These are phyloP conservation scores for Malurus alboscapulatus DNA, from an alignment of 2,113 vertebrate species.

Conservation along the genomic window DNA sequence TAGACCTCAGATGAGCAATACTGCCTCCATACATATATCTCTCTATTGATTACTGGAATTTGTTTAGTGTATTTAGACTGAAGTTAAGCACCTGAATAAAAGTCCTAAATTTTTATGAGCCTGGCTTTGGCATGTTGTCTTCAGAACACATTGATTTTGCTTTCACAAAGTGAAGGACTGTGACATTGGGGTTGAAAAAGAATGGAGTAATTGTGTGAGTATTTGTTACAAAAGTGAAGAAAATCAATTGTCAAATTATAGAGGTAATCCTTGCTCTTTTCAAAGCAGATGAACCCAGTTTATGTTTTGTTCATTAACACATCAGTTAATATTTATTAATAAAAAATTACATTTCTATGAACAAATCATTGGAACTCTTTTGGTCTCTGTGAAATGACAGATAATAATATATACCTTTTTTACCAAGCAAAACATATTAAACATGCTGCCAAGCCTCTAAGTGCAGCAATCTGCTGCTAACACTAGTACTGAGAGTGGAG, in stretches of 20 bases:
- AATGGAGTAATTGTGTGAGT: neutral
- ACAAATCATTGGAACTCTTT: neutral
- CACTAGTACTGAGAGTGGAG: neutral
- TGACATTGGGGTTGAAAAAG: neutral
- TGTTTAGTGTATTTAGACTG: neutral
- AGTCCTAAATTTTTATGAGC: neutral
- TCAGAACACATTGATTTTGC: neutral
- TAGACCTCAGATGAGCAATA: neutral
- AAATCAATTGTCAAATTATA: neutral
- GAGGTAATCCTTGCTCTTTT: neutral
- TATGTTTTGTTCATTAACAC: neutral
- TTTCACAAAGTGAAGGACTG: neutral
- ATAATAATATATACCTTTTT: slow-evolving; percentile 4
- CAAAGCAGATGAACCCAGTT: neutral
- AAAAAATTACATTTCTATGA: neutral
- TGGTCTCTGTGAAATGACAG: neutral
- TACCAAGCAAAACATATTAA: neutral
- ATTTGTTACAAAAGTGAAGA: neutral
- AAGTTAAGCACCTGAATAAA: neutral
- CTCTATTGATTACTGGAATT: neutral
- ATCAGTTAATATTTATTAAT: neutral
- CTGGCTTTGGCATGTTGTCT: neutral
- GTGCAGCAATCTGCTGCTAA: neutral
- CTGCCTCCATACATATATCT: neutral
- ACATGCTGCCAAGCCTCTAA: neutral